Evolutionary conservation across 2,797 vertebrate genomes (phyloP).

Genomic region (Clarias pachynema): DNA sequence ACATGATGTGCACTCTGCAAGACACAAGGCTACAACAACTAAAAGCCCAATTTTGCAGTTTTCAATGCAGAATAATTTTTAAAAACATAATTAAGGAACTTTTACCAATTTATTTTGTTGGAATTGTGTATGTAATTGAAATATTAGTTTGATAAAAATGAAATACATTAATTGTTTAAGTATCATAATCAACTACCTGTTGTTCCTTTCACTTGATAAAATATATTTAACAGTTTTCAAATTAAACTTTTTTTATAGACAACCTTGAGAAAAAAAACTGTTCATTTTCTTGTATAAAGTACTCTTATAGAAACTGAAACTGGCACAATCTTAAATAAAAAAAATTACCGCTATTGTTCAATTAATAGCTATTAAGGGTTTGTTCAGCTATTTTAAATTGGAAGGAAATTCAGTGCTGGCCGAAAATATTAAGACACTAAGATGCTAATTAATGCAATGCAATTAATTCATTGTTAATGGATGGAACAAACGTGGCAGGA

Average conservation of each 20-base stretch:
- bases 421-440: too few relatives aligned
- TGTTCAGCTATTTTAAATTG: background rate
- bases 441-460: too few relatives aligned
- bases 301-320: background rate
- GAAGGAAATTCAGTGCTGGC: background rate
- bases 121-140: background rate
- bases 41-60: conserved; percentile 2
- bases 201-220: background rate
- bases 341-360: too few relatives aligned
- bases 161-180: background rate
- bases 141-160: background rate
- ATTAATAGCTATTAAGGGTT: background rate
- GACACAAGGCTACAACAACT: conserved; percentile 16
- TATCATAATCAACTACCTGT: background rate
- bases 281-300: background rate
- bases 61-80: background rate
- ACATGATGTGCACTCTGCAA: background rate
- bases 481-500: too few relatives aligned
- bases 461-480: too few relatives aligned
- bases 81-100: too few relatives aligned
- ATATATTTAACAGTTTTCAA: too few relatives aligned
- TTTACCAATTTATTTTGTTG: background rate
- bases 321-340: background rate
- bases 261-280: too few relatives aligned
- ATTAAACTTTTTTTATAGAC: too few relatives aligned